A percentile compares a stretch with the other conserved stretches of the same genome.
Evolutionary conservation across 1,140 invertebrate genomes (phyloP).

Genomic region (Homalodisca vitripennis): DNA sequence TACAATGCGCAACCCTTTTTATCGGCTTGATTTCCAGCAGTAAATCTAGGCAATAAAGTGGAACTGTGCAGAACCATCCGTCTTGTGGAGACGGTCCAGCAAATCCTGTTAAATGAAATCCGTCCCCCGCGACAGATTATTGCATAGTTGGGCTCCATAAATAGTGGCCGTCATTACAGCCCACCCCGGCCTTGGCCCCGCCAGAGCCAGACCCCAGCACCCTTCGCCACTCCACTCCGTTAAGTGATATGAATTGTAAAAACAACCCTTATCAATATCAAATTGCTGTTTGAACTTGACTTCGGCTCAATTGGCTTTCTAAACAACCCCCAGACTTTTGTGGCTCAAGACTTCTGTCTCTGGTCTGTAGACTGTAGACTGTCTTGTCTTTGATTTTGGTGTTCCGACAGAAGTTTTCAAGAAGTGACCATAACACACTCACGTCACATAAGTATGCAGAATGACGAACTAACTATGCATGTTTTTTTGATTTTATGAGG

Average conservation of each 20-base stretch:
- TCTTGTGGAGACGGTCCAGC: neutral
- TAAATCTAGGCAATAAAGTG: neutral
- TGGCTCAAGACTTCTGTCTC: neutral
- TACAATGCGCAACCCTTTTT: no score
- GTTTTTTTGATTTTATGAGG: no score
- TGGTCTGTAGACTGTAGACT: neutral
- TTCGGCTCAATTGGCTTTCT: neutral
- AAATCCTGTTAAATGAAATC: neutral
- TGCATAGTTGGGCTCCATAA: neutral
- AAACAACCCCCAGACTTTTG: no score
- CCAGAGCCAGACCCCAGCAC: neutral
- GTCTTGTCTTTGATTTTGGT: no score
- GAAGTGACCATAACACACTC: no score
- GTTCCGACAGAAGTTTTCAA: no score
- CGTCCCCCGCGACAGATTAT: neutral
- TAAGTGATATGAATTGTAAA: neutral
- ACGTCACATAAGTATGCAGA: no score
- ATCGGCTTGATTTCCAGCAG: neutral
- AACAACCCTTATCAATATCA: neutral
- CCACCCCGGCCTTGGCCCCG: no score
- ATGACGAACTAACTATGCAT: no score
- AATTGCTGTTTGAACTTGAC: neutral
- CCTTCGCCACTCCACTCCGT: no score
- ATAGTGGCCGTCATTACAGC: neutral
- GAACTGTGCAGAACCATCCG: neutral